Evolutionary conservation across 2,888 invertebrate genomes (phyloP).

Genomic region (Ophonus ardosiacus): DNA sequence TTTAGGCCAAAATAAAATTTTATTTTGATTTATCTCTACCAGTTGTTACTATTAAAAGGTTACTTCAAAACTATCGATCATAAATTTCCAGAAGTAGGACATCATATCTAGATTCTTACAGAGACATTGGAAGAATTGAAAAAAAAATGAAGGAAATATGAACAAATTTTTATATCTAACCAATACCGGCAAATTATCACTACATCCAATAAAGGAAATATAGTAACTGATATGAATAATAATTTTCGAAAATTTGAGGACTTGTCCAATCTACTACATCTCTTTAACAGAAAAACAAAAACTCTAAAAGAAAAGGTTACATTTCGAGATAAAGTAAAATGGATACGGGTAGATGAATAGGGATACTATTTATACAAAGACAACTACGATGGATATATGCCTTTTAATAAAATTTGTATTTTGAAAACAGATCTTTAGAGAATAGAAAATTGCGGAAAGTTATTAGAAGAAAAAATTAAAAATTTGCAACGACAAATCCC

Average conservation of each 20-base stretch:
- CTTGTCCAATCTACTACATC: neutral
- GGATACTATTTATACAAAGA: neutral
- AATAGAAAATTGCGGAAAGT: neutral
- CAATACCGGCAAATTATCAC: conserved; percentile 69
- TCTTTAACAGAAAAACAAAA: neutral
- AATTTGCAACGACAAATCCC: neutral
- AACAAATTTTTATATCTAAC: conserved; percentile 68
- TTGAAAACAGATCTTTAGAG: neutral
- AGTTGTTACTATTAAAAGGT: conserved; percentile 67
- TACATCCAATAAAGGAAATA: conserved; percentile 66
- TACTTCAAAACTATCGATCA: conserved; percentile 68
- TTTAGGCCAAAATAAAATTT: conserved; percentile 67
- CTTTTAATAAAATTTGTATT: neutral
- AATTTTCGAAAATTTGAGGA: conserved; percentile 65
- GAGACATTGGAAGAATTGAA: conserved; percentile 71
- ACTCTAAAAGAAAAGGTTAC: neutral
- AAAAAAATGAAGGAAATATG: conserved; percentile 69
- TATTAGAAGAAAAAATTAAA: neutral
- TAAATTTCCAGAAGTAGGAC: conserved; percentile 64
- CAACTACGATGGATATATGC: neutral
- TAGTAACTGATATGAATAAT: conserved; percentile 67
- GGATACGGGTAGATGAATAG: neutral
- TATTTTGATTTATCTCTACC: conserved; percentile 66
- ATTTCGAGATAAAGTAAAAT: neutral
- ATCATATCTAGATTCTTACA: conserved; percentile 70